These are phyloP conservation scores for Cheirogaleus major DNA, from an alignment of 2,797 vertebrate genomes.

Conservation along the genomic window DNA sequence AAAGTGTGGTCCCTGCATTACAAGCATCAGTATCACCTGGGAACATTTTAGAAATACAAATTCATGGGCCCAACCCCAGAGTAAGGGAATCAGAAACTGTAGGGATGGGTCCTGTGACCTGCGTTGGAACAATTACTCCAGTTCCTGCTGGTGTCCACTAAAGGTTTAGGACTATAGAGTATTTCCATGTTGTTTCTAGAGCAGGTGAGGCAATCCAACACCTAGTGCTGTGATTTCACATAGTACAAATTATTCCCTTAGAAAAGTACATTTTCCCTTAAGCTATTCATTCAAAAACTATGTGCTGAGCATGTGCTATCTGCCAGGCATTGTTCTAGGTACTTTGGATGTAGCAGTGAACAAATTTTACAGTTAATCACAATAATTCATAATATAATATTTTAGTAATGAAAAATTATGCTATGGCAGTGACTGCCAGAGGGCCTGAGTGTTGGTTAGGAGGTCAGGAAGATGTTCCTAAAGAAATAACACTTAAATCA, in stretches of 20 bases:
- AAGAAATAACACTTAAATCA: not conserved
- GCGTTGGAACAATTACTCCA: not conserved
- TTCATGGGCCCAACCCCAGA: not conserved
- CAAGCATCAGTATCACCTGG: not conserved
- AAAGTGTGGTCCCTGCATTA: not conserved
- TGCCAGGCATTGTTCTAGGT: not conserved
- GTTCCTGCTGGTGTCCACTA: not conserved
- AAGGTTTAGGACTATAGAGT: not conserved
- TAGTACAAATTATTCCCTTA: not conserved
- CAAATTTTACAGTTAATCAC: not conserved
- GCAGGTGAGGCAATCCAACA: not conserved
- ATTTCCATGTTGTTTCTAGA: not conserved
- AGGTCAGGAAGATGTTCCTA: not conserved
- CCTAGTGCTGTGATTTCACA: not conserved
- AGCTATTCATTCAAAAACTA: not conserved
- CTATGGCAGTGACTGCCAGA: not conserved
- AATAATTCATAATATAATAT: not conserved
- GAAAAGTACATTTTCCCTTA: not conserved
- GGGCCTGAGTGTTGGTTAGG: not conserved
- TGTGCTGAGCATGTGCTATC: not conserved
- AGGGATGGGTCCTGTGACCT: rapidly evolving
- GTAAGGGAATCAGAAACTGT: not conserved
- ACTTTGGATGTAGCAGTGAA: not conserved
- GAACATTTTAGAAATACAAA: not conserved
- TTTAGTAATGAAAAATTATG: not conserved